These are phyloP conservation scores for Archips crataeganus DNA, from an alignment of 2,888 invertebrate species.

Conservation along the genomic window DNA sequence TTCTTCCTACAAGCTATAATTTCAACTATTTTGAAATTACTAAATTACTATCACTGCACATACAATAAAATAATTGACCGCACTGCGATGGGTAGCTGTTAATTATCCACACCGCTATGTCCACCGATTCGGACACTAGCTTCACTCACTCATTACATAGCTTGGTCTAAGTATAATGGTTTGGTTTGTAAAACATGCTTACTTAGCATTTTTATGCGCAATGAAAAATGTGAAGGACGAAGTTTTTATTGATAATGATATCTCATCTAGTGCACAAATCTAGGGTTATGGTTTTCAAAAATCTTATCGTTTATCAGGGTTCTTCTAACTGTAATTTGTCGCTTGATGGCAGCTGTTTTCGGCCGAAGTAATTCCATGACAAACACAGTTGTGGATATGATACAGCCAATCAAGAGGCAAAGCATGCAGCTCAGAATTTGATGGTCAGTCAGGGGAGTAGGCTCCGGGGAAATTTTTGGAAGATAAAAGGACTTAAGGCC, in stretches of 20 bases:
- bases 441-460: conserved; percentile 61
- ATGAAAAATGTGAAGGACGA: too few relatives aligned
- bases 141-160: too few relatives aligned
- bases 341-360: conserved; percentile 46
- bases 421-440: conserved; percentile 67
- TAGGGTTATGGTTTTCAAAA: conserved; percentile 17
- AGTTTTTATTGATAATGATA: too few relatives aligned
- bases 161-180: too few relatives aligned
- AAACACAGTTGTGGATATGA: conserved; percentile 58
- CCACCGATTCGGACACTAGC: too few relatives aligned
- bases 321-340: conserved; percentile 13
- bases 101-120: too few relatives aligned
- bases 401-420: conserved; percentile 60
- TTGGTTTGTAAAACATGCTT: too few relatives aligned
- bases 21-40: neutral
- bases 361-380: conserved; percentile 58
- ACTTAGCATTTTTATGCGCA: too few relatives aligned
- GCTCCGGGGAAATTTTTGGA: conserved; percentile 54
- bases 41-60: too few relatives aligned
- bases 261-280: conserved; percentile 24
- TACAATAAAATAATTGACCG: too few relatives aligned
- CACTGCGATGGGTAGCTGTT: too few relatives aligned
- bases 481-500: conserved; percentile 51
- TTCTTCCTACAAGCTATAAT: neutral
- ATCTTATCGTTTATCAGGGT: conserved; percentile 19